These are phyloP conservation scores for Brachyistius frenatus DNA, from an alignment of 2,113 vertebrate genomes.

Conservation along the genomic window DNA sequence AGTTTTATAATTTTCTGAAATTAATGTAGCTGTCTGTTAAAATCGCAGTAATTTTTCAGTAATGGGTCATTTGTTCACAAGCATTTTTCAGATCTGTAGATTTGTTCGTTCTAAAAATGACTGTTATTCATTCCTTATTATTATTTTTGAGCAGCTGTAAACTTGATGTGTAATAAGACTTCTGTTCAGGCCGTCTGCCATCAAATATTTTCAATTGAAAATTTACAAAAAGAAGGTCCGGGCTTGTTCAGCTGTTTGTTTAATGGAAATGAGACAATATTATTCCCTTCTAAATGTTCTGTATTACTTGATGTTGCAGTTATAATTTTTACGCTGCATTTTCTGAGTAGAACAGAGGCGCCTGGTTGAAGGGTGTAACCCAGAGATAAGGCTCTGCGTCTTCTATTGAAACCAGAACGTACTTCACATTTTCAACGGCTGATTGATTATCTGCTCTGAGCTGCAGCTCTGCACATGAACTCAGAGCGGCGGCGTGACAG, in stretches of 20 bases:
- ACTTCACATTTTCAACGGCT: conserved; percentile 44
- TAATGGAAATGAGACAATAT: background rate
- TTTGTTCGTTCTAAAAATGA: background rate
- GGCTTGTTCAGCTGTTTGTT: background rate
- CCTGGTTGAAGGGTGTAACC: conserved; percentile 70
- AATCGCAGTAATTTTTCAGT: background rate
- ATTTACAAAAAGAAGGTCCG: background rate
- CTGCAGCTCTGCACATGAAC: background rate
- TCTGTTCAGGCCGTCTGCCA: too few relatives aligned
- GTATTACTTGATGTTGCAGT: background rate
- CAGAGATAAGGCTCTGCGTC: conserved; percentile 71
- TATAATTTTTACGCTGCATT: background rate
- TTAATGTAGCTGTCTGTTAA: background rate
- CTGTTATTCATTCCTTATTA: too few relatives aligned
- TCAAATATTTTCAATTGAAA: too few relatives aligned
- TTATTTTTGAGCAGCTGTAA: too few relatives aligned
- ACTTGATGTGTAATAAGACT: too few relatives aligned
- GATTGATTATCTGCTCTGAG: conserved; percentile 56
- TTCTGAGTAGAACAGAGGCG: conserved; percentile 21
- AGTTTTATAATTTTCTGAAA: background rate
- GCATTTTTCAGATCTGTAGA: too few relatives aligned
- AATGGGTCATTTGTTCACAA: too few relatives aligned
- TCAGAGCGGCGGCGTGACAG: background rate
- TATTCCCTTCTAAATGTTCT: background rate
- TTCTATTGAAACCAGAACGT: conserved; percentile 40